phyloP scores from a whole-genome alignment of 2,797 vertebrate species.

The Eospalax fontanierii region DNA sequence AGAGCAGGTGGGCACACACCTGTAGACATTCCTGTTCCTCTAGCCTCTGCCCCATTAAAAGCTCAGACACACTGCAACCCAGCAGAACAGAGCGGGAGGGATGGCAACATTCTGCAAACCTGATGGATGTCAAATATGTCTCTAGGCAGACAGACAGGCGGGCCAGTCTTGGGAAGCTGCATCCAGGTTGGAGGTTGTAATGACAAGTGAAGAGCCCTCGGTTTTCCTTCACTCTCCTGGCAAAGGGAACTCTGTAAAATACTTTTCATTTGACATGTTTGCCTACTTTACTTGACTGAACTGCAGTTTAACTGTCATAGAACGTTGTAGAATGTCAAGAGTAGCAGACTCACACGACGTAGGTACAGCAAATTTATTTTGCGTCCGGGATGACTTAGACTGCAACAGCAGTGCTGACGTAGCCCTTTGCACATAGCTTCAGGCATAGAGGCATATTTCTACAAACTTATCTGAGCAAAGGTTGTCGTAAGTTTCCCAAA shows the following conservation, averaged over 20 bases:
- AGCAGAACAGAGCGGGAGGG: neutral
- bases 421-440: neutral
- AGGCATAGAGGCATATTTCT: neutral
- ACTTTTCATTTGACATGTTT: neutral
- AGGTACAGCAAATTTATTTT: neutral
- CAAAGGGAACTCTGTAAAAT: neutral
- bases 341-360: neutral
- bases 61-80: neutral
- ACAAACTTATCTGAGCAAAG: neutral
- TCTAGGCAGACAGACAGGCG: neutral
- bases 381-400: neutral
- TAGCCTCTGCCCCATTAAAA: neutral
- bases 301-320: neutral
- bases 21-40: neutral
- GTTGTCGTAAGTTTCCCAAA: neutral
- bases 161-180: neutral
- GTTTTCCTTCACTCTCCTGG: neutral
- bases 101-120: neutral
- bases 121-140: neutral
- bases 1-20: no score
- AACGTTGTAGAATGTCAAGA: neutral
- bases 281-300: conserved; percentile 22
- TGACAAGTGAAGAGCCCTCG: neutral
- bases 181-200: neutral
- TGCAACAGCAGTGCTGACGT: neutral